Percentiles rank a stretch among this genome's conserved stretches.
Conservation (phyloP, 1,140 invertebrate species). For the Asobara japonica region DNA sequence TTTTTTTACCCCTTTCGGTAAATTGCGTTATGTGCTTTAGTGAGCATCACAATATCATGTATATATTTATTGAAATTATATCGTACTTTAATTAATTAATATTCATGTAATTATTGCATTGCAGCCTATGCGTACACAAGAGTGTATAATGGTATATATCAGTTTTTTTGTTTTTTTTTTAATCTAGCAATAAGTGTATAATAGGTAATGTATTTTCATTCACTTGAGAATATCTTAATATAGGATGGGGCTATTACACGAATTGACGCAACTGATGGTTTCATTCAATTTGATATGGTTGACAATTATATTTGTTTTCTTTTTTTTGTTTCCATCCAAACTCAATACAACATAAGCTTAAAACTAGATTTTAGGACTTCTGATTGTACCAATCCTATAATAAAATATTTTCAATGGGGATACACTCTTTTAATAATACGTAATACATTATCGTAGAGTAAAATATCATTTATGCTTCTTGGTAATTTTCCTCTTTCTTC, state of each 20-base stretch:
- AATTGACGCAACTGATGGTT: constrained; percentile 56
- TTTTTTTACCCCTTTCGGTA: constrained; percentile 59
- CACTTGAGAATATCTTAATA: constrained; percentile 56
- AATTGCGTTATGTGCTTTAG: constrained; percentile 64
- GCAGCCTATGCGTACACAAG: constrained; percentile 62
- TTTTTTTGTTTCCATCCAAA: not conserved
- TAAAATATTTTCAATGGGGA: constrained; percentile 58
- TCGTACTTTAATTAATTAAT: constrained; percentile 14
- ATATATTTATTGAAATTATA: constrained; percentile 29
- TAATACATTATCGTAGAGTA: constrained; percentile 60
- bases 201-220: constrained; percentile 39
- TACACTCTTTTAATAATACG: constrained; percentile 37
- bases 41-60: constrained; percentile 63
- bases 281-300: constrained; percentile 54
- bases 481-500: constrained; percentile 39
- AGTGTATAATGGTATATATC: constrained; percentile 49
- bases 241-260: constrained; percentile 45
- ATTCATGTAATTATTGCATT: constrained; percentile 62
- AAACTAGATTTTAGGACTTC: too few species aligned
- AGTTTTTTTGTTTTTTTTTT: constrained; percentile 9
- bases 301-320: constrained; percentile 34
- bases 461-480: constrained; percentile 50
- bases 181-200: constrained; percentile 12
- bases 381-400: constrained; percentile 49
- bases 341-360: too few species aligned